phyloP scores from a whole-genome alignment of 2,888 invertebrate species.

The Rotaria sp. region DNA sequence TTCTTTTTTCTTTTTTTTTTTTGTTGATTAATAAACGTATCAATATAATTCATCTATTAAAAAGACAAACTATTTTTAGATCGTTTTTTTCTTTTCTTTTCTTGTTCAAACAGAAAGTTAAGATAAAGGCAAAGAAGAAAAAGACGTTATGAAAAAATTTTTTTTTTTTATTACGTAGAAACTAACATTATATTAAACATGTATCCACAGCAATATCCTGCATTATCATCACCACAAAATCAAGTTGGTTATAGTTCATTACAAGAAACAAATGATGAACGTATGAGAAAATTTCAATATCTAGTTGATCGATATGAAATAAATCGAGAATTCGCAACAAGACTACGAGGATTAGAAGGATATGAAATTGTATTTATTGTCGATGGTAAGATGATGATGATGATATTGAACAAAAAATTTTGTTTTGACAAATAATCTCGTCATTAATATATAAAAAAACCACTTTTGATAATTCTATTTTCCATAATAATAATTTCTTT shows the following conservation, averaged over 20 bases:
- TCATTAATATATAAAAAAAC: too few relatives aligned
- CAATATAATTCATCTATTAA: neutral
- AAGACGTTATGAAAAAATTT: too few relatives aligned
- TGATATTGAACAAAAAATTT: too few relatives aligned
- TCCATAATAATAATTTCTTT: neutral
- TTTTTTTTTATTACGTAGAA: neutral
- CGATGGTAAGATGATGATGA: neutral
- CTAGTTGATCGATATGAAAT: slow-evolving; percentile 19
- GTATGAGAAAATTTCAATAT: slow-evolving; percentile 25
- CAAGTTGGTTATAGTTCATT: neutral
- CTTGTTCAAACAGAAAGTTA: neutral
- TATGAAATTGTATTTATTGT: slow-evolving; percentile 10
- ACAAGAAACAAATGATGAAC: neutral
- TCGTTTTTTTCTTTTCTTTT: neutral
- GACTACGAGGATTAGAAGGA: slow-evolving; percentile 20
- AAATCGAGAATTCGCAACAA: slow-evolving; percentile 26
- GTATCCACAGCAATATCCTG: neutral
- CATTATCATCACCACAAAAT: neutral
- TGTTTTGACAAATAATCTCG: too few relatives aligned
- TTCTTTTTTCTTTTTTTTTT: too few relatives aligned
- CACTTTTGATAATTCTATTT: too few relatives aligned
- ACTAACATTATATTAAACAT: neutral
- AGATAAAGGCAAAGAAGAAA: neutral
- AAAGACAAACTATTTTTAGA: neutral
- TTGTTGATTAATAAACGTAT: neutral